Base-by-base conservation (phyloP, 2,888 invertebrate genomes). In the Harpalus rufipes region DNA sequence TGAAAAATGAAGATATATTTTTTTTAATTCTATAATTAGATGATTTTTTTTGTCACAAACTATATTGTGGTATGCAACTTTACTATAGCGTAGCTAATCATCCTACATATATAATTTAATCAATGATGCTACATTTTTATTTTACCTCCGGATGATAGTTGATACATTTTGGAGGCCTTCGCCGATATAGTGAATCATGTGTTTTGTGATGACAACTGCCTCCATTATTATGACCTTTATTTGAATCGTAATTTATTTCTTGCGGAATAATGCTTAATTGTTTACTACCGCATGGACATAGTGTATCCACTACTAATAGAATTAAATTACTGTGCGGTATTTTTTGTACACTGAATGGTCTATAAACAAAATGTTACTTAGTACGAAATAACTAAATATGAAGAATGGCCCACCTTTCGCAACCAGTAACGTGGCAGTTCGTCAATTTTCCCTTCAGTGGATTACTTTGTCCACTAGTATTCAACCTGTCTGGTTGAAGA, bases 321-420 rank as follows among this genome's bases (percentile, higher is more conserved):
- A 97, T 96, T 88, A 97, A 92, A 92, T 97, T 97, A 89, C 97
- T 97, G 90, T 96, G 96, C 76, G 95, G 96, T 89, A 97, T 96
- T 92, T 97, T 97, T 90, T 97, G 97, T 84, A 97, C 97, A 92
- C 97, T 97, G 92, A 97, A 97, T 32, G 97, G 97, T 89, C 97
- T 96, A 78, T 8, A 87, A 92, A 0, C 8, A 63, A 61, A 14
- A 8, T 14, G 4, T 32, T 32, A 32, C 16, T 14, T 18, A 61
- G 21, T 7, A 21, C 12, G 7, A 63, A 25, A 12, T 25, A 63
- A 21, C 16, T 21, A 18, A 63, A 1, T 25, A 21, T 16, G 1
- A 7, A 61, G 18, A 18, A 81, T 63, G 78, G 85, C 86, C 87
- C 89, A 96, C 96, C 96, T 95, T 90, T 97, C 97, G 89, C 97